phyloP scores from a whole-genome alignment of 2,888 invertebrate species.

The Megaustenia siamemsis region DNA sequence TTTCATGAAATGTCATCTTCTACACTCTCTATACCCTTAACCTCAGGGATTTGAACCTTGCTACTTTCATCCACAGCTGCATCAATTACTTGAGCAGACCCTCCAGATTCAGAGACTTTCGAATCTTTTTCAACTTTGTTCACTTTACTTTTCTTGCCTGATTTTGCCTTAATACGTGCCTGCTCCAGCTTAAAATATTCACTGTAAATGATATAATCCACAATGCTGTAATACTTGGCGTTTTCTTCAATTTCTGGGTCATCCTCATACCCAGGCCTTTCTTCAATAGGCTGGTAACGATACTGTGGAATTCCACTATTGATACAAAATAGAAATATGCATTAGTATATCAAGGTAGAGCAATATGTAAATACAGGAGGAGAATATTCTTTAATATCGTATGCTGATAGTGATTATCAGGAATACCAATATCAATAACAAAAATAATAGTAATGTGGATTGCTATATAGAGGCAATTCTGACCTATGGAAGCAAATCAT shows the following conservation, averaged over 20 bases:
- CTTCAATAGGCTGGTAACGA: slow-evolving; percentile 38
- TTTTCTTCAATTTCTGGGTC: slow-evolving; percentile 32
- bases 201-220: slow-evolving; percentile 31
- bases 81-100: neutral
- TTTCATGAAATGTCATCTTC: no score
- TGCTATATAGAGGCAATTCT: no score
- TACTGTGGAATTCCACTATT: slow-evolving; percentile 39
- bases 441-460: neutral
- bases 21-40: no score
- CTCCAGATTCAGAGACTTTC: neutral
- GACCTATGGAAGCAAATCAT: no score
- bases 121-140: neutral
- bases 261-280: slow-evolving; percentile 41
- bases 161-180: neutral
- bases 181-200: slow-evolving; percentile 33
- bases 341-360: neutral
- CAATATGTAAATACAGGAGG: neutral
- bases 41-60: no score
- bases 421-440: no score
- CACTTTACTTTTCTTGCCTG: neutral
- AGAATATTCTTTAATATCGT: no score
- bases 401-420: no score
- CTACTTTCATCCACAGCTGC: neutral
- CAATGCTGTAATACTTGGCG: slow-evolving; percentile 35
- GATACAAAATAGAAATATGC: neutral